Evolutionary conservation across 2,113 vertebrate species (phyloP), one percentile per base, ranked within the genome.

Genomic region (Xenopus borealis): DNA sequence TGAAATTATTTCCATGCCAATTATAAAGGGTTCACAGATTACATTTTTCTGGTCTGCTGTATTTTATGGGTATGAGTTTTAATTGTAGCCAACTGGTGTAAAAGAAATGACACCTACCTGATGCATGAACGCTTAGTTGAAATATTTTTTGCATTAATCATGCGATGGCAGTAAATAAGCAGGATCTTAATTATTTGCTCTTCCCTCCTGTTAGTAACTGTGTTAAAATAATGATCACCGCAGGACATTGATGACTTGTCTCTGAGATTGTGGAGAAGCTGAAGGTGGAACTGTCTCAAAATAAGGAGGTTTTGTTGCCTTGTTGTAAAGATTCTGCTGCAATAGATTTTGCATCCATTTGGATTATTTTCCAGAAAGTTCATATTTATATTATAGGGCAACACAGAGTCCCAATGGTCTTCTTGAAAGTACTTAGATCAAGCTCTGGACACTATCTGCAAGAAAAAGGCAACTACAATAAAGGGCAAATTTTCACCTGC

Each of bases 1-100:
- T 72, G 72, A 65, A 80, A 85, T 81, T 58, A 85, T 82, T 78
- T 81, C 23, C 19, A 66, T 78, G 71, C 45, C 75, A 85, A 75
- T 70, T 72, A 77, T 57, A 64, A 27, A 27, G 55, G 59, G 47
- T 70, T 64, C 66, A 64, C 74, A 55, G 40, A 66, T 76, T 76
- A 76, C 73, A 63, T 76, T 70, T 68, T 70, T 53, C 67, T 64
- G 47, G 16, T 69, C 18, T 76, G 59, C 50, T 69, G 45, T 69
- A 55, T 77, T 70, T 70, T 64, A 69, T 76, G 66, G 46, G 17
- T 44, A 33, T 8, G 58, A 17, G 33, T 63, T 64, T 69, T 75
- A 61, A 69, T 76, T 76, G 73, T 40, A 17, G 55, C 55, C 46
- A 76, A 70, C 27, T 45, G 18, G 30, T 77, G 20, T 19, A 62